A percentile compares a stretch with the other conserved stretches of the same genome.
Conservation (phyloP, 2,888 invertebrate genomes). For the Salticus scenicus region DNA sequence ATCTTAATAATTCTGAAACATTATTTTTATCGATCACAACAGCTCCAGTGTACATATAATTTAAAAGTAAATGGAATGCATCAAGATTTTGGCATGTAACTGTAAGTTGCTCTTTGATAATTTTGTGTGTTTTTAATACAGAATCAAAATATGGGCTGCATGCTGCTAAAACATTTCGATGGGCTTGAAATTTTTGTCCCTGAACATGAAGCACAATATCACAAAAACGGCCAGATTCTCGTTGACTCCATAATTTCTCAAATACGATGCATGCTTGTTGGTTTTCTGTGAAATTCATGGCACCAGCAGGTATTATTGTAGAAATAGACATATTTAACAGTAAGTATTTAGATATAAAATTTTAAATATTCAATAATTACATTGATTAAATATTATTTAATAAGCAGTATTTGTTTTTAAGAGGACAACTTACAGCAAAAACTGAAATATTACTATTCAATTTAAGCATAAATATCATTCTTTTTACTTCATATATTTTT, state of each 20-base stretch:
- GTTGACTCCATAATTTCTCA: slow-evolving; percentile 68
- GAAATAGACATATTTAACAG: slow-evolving; percentile 81
- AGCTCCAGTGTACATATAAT: slow-evolving; percentile 82
- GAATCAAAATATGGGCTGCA: slow-evolving; percentile 82
- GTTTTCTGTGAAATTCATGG: slow-evolving; percentile 74
- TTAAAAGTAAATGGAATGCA: slow-evolving; percentile 80
- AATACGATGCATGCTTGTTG: slow-evolving; percentile 68
- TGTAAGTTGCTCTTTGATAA: slow-evolving; percentile 79
- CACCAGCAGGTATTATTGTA: slow-evolving; percentile 79
- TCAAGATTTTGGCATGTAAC: slow-evolving; percentile 80
- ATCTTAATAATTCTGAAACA: slow-evolving; percentile 80
- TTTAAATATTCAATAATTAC: neutral
- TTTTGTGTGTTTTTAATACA: slow-evolving; percentile 78
- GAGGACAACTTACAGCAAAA: neutral
- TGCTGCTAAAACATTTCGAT: slow-evolving; percentile 81
- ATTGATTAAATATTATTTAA: too few species aligned
- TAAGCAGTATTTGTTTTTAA: neutral
- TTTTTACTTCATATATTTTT: neutral
- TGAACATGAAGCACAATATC: slow-evolving; percentile 81
- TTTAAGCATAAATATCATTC: neutral
- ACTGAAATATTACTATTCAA: neutral
- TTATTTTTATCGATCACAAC: slow-evolving; percentile 80
- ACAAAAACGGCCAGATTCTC: slow-evolving; percentile 80
- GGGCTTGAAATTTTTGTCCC: slow-evolving; percentile 80
- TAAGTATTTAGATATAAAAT: neutral